phyloP scores from a whole-genome alignment of 2,797 vertebrate species.

The Hippopotamyrus pictus region DNA sequence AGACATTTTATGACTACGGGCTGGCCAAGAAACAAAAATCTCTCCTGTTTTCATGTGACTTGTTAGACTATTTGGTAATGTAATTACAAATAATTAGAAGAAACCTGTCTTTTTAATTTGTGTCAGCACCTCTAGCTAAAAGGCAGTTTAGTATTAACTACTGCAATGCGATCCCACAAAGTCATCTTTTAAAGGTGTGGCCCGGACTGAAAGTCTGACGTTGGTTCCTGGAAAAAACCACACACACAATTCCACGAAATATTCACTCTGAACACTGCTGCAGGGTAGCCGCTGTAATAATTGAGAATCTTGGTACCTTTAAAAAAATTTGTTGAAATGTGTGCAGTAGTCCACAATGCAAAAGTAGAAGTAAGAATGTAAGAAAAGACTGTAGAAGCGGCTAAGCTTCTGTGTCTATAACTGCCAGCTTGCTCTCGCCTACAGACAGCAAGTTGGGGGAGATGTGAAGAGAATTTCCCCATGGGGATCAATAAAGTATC shows the following conservation, averaged over 20 bases:
- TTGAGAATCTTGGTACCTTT: not conserved
- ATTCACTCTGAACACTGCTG: not conserved
- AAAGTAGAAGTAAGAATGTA: not conserved
- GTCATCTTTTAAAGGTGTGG: not conserved
- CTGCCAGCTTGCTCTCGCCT: not conserved
- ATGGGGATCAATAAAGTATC: not conserved
- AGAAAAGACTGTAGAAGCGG: not conserved
- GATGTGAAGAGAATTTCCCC: not conserved
- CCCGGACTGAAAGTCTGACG: not conserved
- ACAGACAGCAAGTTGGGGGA: not conserved
- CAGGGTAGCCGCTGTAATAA: not conserved
- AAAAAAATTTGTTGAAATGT: not conserved
- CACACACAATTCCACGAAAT: not conserved
- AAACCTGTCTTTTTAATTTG: constrained; percentile 3
- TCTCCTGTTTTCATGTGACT: not conserved
- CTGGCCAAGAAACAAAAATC: not conserved
- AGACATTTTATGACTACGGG: not conserved
- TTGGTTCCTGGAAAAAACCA: not conserved
- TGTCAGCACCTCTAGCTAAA: not conserved
- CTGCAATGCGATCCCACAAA: not conserved
- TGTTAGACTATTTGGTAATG: not conserved
- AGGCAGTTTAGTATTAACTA: constrained; percentile 4
- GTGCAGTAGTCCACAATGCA: not conserved
- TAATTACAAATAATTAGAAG: not conserved
- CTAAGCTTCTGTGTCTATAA: not conserved